Evolutionary conservation across 2,888 invertebrate species (phyloP).

Genomic region (Cotesia congregata): DNA sequence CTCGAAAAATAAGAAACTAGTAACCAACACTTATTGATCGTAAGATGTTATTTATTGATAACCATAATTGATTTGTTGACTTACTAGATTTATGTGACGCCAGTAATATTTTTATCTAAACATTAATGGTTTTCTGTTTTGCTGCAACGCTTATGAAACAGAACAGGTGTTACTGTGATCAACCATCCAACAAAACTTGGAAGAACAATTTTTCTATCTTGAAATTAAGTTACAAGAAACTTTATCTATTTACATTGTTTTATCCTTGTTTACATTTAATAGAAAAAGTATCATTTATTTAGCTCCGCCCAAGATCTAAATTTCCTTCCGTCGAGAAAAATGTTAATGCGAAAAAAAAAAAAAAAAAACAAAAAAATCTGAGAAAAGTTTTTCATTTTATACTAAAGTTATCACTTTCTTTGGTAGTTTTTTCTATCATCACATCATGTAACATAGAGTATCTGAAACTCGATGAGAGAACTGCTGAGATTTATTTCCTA

Average conservation of each 20-base stretch:
- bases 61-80: not conserved
- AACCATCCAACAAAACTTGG: not conserved
- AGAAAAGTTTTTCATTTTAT: not conserved
- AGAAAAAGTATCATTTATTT: not conserved
- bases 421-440: not conserved
- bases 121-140: not conserved
- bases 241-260: not conserved
- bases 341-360: not conserved
- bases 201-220: not conserved
- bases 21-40: not conserved
- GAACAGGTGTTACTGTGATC: not conserved
- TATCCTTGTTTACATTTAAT: not conserved
- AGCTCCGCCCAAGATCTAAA: not conserved
- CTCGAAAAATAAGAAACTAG: not conserved
- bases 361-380: not conserved
- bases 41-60: not conserved
- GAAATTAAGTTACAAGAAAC: not conserved
- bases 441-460: constrained; percentile 1
- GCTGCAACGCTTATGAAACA: not conserved
- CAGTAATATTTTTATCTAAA: not conserved
- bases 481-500: constrained; percentile 18
- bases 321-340: not conserved
- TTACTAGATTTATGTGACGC: not conserved
- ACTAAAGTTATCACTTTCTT: constrained; percentile 24
- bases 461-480: constrained; percentile 3